phyloP scores from a whole-genome alignment of 2,797 vertebrate genomes.

The Notamacropus eugenii region DNA sequence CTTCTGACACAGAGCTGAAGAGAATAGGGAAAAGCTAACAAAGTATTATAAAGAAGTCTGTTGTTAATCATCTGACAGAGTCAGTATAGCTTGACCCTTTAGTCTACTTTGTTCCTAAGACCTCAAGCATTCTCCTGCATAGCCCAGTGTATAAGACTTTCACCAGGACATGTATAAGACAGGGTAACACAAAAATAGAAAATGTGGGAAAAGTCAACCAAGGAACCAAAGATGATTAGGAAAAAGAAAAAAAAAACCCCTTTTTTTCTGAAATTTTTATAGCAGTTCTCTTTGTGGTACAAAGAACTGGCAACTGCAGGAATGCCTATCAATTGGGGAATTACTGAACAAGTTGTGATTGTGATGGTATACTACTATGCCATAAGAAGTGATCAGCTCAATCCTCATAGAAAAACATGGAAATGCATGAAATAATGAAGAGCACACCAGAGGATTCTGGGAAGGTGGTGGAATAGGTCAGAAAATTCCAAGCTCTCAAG shows the following conservation, averaged over 20 bases:
- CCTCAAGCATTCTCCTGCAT: not conserved
- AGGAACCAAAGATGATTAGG: not conserved
- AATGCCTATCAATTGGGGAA: not conserved
- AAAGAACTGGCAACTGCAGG: not conserved
- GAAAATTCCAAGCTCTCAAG: no score
- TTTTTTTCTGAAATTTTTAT: not conserved
- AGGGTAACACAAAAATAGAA: not conserved
- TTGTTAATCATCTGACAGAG: not conserved
- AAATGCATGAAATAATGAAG: not conserved
- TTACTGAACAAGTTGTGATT: not conserved
- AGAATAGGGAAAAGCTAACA: not conserved
- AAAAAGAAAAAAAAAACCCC: not conserved
- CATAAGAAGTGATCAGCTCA: not conserved
- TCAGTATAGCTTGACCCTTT: not conserved
- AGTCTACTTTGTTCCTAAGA: not conserved
- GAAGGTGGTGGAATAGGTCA: no score
- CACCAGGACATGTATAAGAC: not conserved
- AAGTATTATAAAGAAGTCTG: not conserved
- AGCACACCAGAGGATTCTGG: no score
- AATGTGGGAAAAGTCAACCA: not conserved
- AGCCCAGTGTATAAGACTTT: not conserved
- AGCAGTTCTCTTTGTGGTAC: not conserved
- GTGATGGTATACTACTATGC: not conserved
- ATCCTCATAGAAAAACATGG: not conserved
- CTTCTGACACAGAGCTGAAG: not conserved